These are phyloP conservation scores for Cuculus canorus DNA, from an alignment of 2,797 vertebrate species.

Conservation along the genomic window DNA sequence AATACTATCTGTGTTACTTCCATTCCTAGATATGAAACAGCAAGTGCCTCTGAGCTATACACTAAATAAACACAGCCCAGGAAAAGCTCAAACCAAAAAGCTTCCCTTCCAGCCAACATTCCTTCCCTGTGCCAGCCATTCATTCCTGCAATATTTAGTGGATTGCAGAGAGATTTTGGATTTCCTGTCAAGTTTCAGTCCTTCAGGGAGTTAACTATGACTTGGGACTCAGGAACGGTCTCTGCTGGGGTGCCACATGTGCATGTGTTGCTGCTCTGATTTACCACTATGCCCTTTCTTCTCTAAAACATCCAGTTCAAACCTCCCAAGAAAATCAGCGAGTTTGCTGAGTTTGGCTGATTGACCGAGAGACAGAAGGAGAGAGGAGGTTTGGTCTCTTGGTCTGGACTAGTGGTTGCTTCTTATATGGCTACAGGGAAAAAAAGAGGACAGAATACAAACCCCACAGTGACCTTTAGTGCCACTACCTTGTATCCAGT, in stretches of 20 bases:
- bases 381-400: not conserved
- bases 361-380: not conserved
- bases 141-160: conserved; percentile 68
- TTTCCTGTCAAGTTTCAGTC: conserved; percentile 71
- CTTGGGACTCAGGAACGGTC: not conserved
- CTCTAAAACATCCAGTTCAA: not conserved
- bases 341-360: not conserved
- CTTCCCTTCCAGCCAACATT: conserved; percentile 54
- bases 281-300: not conserved
- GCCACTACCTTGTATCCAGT: not conserved
- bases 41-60: conserved; percentile 39
- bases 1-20: not conserved
- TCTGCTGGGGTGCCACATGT: not conserved
- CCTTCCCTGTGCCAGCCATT: conserved; percentile 63
- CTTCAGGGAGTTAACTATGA: conserved; percentile 50
- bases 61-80: conserved; percentile 60
- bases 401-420: not conserved
- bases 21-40: conserved; percentile 43
- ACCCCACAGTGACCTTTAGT: rapidly evolving
- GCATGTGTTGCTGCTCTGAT: not conserved
- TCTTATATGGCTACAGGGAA: not conserved
- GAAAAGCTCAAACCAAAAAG: conserved; percentile 56
- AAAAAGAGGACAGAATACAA: not conserved
- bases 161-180: conserved; percentile 67
- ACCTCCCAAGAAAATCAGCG: not conserved